Percentiles rank a stretch among this genome's conserved stretches.
Evolutionary conservation across 2,797 vertebrate species (phyloP).

Genomic region (Rhinogobio ventralis): DNA sequence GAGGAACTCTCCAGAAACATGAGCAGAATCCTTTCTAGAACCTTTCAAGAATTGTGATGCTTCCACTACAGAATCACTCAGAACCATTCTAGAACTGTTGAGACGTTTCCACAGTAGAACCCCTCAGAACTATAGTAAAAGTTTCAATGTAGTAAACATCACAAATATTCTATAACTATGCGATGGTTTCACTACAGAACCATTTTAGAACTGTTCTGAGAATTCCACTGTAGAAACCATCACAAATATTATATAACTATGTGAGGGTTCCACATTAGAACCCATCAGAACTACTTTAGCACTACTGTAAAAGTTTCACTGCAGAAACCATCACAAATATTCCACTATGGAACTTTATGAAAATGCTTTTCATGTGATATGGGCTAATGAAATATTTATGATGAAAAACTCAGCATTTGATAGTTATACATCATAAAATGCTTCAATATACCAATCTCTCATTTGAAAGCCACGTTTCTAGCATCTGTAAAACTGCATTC

Average conservation of each 20-base stretch:
- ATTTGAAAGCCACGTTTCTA: too few species aligned
- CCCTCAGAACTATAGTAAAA: too few species aligned
- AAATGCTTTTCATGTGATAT: neutral
- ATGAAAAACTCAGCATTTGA: neutral
- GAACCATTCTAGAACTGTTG: neutral
- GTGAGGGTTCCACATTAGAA: neutral
- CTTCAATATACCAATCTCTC: too few species aligned
- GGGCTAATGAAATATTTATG: conserved; percentile 23
- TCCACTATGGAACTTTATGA: too few species aligned
- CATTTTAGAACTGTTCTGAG: neutral
- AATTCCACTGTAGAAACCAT: neutral
- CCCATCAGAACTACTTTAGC: too few species aligned
- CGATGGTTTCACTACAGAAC: too few species aligned
- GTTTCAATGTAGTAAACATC: neutral
- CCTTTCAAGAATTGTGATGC: neutral
- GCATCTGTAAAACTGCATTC: too few species aligned
- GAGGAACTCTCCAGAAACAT: neutral
- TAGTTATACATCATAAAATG: conserved; percentile 7
- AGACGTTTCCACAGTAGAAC: too few species aligned
- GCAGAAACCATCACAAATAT: too few species aligned
- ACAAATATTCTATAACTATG: neutral
- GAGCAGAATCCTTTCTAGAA: neutral
- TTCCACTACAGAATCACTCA: neutral
- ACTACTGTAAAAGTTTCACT: too few species aligned
- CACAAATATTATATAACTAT: too few species aligned